Base-by-base conservation (phyloP, 2,888 invertebrate genomes). In the Lordiphosa andalusiaca region DNA sequence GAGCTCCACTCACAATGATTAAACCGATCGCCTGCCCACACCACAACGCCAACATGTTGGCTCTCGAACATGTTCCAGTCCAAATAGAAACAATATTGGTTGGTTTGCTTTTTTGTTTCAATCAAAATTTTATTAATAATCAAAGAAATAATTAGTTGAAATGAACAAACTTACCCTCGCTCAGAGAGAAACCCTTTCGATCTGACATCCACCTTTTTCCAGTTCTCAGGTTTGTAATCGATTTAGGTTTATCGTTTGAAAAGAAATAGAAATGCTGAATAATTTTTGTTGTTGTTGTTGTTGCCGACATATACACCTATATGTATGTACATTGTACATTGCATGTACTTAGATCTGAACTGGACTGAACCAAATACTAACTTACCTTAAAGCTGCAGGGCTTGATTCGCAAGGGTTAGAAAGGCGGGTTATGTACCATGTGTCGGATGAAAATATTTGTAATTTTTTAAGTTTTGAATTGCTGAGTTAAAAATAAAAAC, bases 21-120 rank as follows among this genome's bases (percentile, higher is more conserved):
- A 69, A 53, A 30, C 10, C 53, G 77, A 77, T 71, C 61, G 69
- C 19, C 10, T 51, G 38, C 23, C 47, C 53, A 30, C 42, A 49
- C 42, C 46, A 54, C 44, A 50, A 63, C 25, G 6, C 39, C 50
- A 63, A 73, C 75, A 42, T 73, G 75, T 73, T 69, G 51, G 57
- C 51, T 50, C 44, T 46, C 59, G 33, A 75, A 71, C 75, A 80
- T 71, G 75, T 80, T 75, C 47, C 80, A 44, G 12, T 49, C 1
- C n/a, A 41, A 68, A 65, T 65, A 40, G 60, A 39, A 73, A 74
- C 51, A 60, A 46, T 36, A 16, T 35, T 23, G 6, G 33, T 21
- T 49, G 33, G 1, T 19, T 56, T 7, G 47, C n/a, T 38, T 59
- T 51, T 64, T 42, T 52, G 46, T 10, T 0, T 12, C 6, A 44